Percentiles rank a stretch among this genome's conserved stretches.
Evolutionary conservation across 2,888 invertebrate genomes (phyloP).

Genomic region (Drosophila hamatofila): DNA sequence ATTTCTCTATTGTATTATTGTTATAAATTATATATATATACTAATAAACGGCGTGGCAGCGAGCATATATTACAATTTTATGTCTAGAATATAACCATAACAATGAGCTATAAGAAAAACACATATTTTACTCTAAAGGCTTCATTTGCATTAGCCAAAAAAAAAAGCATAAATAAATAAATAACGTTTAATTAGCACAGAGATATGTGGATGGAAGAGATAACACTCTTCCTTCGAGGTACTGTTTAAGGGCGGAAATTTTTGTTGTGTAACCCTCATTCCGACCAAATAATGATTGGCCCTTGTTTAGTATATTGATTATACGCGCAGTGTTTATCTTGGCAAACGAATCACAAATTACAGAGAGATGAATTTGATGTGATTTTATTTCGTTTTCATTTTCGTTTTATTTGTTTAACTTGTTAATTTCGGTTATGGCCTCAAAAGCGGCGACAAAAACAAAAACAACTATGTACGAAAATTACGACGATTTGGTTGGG

Average conservation of each 20-base stretch:
- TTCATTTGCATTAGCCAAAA: neutral
- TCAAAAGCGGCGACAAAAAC: constrained; percentile 46
- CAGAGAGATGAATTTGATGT: constrained; percentile 44
- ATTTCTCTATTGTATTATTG: too few relatives aligned
- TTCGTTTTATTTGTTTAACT: constrained; percentile 66
- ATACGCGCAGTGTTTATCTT: constrained; percentile 34
- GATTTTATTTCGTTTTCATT: constrained; percentile 44
- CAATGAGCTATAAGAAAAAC: too few relatives aligned
- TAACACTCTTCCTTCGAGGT: neutral
- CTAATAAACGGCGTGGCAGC: too few relatives aligned
- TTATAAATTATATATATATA: too few relatives aligned
- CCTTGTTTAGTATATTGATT: constrained; percentile 43
- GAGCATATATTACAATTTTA: too few relatives aligned
- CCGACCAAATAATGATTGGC: neutral
- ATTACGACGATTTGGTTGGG: constrained; percentile 47
- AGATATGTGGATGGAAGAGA: neutral
- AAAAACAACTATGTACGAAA: constrained; percentile 32
- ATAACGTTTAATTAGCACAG: neutral
- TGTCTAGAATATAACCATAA: too few relatives aligned
- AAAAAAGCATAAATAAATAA: neutral
- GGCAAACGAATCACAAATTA: constrained; percentile 43
- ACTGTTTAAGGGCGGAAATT: constrained; percentile 5
- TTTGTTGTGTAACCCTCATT: too few relatives aligned
- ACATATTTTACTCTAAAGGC: neutral
- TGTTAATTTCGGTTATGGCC: constrained; percentile 71